These are phyloP conservation scores for Chauna torquata DNA, from an alignment of 2,113 vertebrate genomes.

Conservation along the genomic window DNA sequence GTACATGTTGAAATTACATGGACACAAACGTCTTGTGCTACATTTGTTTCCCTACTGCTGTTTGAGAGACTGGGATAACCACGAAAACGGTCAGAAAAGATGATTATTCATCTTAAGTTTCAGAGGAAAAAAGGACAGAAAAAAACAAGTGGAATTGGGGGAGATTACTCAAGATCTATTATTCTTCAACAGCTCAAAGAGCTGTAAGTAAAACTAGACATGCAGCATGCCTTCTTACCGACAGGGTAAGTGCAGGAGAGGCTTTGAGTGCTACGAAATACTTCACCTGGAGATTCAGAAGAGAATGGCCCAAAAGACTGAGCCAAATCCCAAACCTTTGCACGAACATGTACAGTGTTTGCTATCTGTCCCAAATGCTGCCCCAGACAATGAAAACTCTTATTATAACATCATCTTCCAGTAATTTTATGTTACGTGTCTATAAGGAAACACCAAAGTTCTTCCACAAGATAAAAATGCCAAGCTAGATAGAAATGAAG, in stretches of 20 bases:
- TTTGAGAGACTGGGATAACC: not conserved
- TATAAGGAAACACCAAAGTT: not conserved
- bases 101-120: not conserved
- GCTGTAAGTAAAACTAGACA: not conserved
- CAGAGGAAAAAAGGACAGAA: not conserved
- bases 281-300: not conserved
- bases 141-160: not conserved
- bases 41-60: not conserved
- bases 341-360: not conserved
- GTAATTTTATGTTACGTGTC: not conserved
- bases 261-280: not conserved
- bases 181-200: not conserved
- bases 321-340: not conserved
- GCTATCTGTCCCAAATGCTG: not conserved
- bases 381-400: not conserved
- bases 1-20: not conserved
- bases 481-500: not conserved
- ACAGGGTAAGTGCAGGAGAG: not conserved
- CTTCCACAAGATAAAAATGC: not conserved
- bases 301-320: not conserved
- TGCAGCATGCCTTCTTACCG: not conserved
- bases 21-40: accelerated
- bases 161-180: not conserved
- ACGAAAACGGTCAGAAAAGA: not conserved
- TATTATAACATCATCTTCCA: not conserved